Conservation (phyloP, 2,113 vertebrate genomes). For the Cynocephalus volans region DNA sequence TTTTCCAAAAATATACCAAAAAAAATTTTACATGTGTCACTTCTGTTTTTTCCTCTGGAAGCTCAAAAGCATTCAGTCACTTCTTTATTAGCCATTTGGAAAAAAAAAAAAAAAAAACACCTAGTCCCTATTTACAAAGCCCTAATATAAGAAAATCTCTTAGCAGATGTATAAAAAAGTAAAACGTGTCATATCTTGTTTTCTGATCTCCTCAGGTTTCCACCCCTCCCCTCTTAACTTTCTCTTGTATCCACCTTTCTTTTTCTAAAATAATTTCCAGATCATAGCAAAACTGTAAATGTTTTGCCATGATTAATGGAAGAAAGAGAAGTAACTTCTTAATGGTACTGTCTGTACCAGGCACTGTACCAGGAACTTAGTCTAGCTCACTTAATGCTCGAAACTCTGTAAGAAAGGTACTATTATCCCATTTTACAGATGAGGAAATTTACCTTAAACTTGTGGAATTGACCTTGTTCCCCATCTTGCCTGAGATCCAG, state of each 20-base stretch:
- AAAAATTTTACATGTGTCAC: not conserved
- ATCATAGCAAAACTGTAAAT: not conserved
- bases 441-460: not conserved
- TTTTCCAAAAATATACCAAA: not conserved
- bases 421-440: not conserved
- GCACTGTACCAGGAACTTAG: fast-evolving
- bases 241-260: not conserved
- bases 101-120: not conserved
- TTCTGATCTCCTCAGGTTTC: not conserved
- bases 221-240: too few species aligned
- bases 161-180: not conserved
- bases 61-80: not conserved
- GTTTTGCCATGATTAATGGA: not conserved
- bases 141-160: not conserved
- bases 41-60: not conserved
- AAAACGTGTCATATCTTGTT: not conserved
- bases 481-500: not conserved
- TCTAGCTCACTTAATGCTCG: not conserved
- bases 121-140: not conserved
- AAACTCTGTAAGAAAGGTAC: not conserved
- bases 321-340: not conserved
- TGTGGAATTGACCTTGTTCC: not conserved
- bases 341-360: not conserved
- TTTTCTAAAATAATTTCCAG: not conserved
- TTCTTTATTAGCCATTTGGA: not conserved